Evolutionary conservation across 2,888 invertebrate species (phyloP).

Genomic region (Oligia fasciuncula): DNA sequence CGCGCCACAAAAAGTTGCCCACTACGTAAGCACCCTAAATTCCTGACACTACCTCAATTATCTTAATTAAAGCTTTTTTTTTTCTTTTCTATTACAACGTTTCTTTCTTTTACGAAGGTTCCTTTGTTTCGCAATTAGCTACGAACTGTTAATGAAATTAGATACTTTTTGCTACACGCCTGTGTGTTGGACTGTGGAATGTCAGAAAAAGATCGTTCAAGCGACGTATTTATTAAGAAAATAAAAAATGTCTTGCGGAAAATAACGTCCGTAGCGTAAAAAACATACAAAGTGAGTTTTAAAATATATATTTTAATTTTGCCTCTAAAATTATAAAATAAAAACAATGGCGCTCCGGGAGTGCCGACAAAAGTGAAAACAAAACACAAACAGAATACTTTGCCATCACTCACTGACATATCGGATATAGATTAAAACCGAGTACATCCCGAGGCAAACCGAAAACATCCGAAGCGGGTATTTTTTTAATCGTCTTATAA

Average conservation of each 20-base stretch:
- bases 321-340: no score
- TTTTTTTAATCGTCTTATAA: no score
- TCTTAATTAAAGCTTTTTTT: slow-evolving; percentile 60
- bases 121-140: slow-evolving; percentile 57
- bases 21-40: slow-evolving; percentile 23
- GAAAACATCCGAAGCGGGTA: no score
- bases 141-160: slow-evolving; percentile 54
- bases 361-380: no score
- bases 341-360: no score
- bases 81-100: slow-evolving; percentile 49
- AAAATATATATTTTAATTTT: not conserved
- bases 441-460: no score
- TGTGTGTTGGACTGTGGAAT: slow-evolving; percentile 30
- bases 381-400: no score
- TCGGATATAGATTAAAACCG: no score
- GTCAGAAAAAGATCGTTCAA: slow-evolving; percentile 14
- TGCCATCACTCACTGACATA: no score
- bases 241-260: not conserved
- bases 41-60: slow-evolving; percentile 59
- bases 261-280: not conserved
- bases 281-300: no score
- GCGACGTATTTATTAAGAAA: not conserved
- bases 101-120: slow-evolving; percentile 50
- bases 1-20: slow-evolving; percentile 24
- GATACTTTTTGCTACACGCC: slow-evolving; percentile 29